Evolutionary conservation across 2,888 invertebrate genomes (phyloP), one percentile per base, ranked within the genome.

Genomic region (Acronicta leporina): DNA sequence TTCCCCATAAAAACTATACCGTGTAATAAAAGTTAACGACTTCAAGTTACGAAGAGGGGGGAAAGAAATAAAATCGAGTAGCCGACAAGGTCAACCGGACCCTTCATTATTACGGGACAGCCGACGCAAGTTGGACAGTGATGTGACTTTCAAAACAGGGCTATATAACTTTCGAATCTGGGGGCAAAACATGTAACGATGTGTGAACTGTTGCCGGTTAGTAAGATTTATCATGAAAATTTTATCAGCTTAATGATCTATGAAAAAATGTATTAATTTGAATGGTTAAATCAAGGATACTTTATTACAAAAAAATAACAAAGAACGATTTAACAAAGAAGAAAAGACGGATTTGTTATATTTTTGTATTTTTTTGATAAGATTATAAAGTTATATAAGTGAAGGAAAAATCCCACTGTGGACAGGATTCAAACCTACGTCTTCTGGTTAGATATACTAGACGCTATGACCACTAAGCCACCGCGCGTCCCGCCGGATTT

Each of bases 11-110:
- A 73, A 73, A 72, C 66, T 75, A 73, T 64, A 38, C 60, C 38
- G 8, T 15, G 68, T 48, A 57, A 64, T 70, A 76, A 78, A 78
- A 78, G 67, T 77, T 76, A 73, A 78, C 70, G 67, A 55, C 75
- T 70, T 67, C 59, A 73, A 79, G 67, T 77, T 68, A 61, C 56
- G 46, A 44, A 57, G 53, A 35, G 49, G 56, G 47, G 64, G 47
- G 33, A 56, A 46, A 53, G 44, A 58, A 64, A 73, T 70, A 76
- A 73, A 77, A 66, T 74, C 66, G 68, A 78, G 74, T 69, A 66
- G 60, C 63, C 46, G 49, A 50, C 63, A 66, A 77, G 76, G 78
- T 71, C 78, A 73, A 30, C 40, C 13, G 47, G 72, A 59, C 63
- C 65, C 55, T 72, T 59, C 60, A 62, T 74, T 74, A 65, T 77